These are phyloP conservation scores for Chlamydotis undulata DNA, from an alignment of 2,113 vertebrate species.

Conservation along the genomic window DNA sequence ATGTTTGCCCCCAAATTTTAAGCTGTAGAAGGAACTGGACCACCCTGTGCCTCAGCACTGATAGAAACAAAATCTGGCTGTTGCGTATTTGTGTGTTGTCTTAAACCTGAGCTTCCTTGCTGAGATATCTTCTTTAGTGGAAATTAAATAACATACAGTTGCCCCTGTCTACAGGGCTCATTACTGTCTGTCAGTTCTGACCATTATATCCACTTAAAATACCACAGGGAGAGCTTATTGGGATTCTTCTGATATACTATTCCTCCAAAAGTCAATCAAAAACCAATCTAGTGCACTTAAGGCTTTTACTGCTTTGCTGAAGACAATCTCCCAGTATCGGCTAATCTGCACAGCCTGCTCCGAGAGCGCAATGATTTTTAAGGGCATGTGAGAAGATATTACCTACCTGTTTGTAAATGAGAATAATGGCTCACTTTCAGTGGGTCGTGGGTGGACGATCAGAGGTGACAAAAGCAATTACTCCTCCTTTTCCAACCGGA, in stretches of 20 bases:
- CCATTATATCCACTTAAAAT: conserved; percentile 70
- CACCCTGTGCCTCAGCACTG: background rate
- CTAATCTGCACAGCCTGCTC: conserved; percentile 60
- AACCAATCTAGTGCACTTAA: conserved; percentile 74
- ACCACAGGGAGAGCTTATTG: conserved; percentile 61
- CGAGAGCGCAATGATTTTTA: conserved; percentile 33
- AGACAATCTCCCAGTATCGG: conserved; percentile 50
- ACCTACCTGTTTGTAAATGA: conserved; percentile 65
- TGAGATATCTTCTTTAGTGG: conserved; percentile 45
- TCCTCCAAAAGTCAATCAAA: conserved; percentile 72
- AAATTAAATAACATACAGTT: conserved; percentile 63
- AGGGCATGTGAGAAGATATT: conserved; percentile 55
- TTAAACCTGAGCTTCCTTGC: conserved; percentile 23
- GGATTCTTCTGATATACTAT: conserved; percentile 66
- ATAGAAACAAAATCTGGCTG: background rate
- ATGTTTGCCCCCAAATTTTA: conserved; percentile 19
- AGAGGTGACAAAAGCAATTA: conserved; percentile 53
- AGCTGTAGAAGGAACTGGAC: background rate
- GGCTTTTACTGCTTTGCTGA: conserved; percentile 71
- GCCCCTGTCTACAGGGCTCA: conserved; percentile 61
- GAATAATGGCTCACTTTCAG: conserved; percentile 42
- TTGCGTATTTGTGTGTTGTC: conserved; percentile 30
- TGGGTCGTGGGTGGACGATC: background rate
- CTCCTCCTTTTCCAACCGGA: background rate
- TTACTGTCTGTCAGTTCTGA: conserved; percentile 68